Evolutionary conservation across 2,113 vertebrate species (phyloP).

Genomic region (Lepisosteus oculatus): DNA sequence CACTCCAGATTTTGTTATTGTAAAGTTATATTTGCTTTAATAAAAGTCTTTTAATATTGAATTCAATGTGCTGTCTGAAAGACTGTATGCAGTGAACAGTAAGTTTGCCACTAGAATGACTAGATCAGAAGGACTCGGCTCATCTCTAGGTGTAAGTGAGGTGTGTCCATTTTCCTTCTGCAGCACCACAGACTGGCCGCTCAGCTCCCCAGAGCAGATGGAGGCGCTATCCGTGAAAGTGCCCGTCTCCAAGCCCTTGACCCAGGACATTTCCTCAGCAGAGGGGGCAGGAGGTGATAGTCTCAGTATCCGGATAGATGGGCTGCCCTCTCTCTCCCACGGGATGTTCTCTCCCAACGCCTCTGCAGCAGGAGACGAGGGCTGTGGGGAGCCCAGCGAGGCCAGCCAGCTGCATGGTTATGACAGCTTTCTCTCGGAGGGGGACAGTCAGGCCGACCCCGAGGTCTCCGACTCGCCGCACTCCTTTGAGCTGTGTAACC

Average conservation of each 20-base stretch:
- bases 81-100: too few relatives aligned
- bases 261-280: slow-evolving; percentile 21
- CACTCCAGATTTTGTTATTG: too few relatives aligned
- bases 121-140: too few relatives aligned
- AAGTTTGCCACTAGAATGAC: too few relatives aligned
- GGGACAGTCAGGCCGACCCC: slow-evolving; percentile 64
- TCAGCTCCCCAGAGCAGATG: slow-evolving; percentile 85
- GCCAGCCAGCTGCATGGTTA: slow-evolving; percentile 42
- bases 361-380: slow-evolving; percentile 35
- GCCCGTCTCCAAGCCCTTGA: slow-evolving; percentile 68
- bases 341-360: slow-evolving; percentile 58
- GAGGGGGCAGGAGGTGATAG: slow-evolving; percentile 21
- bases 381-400: slow-evolving; percentile 35
- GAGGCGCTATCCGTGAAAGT: slow-evolving; percentile 88
- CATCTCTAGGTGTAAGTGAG: background rate
- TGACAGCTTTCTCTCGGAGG: slow-evolving; percentile 75
- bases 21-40: too few relatives aligned
- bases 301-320: slow-evolving; percentile 55
- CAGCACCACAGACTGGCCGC: slow-evolving; percentile 88
- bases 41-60: too few relatives aligned
- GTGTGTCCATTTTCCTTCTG: slow-evolving; percentile 14
- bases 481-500: slow-evolving; percentile 74
- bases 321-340: slow-evolving; percentile 55
- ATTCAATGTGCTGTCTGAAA: too few relatives aligned
- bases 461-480: slow-evolving; percentile 64